Evolutionary conservation across 2,888 invertebrate species (phyloP), one percentile per base, ranked within the genome.

Genomic region (Brachyptera risi): DNA sequence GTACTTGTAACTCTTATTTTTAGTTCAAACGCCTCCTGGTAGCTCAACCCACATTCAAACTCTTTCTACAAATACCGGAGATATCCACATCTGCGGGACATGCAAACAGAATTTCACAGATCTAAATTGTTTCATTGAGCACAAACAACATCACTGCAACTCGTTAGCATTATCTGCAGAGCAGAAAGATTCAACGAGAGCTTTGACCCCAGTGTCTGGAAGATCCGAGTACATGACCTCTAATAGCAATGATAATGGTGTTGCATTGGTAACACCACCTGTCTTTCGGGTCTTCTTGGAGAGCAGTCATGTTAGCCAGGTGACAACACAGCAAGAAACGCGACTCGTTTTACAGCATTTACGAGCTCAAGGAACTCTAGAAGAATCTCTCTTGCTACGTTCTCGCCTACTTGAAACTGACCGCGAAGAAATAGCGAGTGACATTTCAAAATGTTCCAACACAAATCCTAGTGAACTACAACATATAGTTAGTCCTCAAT

Each of bases 61-160:
- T 31, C 31, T 11, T 31, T 5, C 31, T 31, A 31, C 58, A 27
- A 47, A 58, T 23, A 5, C 58, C 19, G 59, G 64, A 26, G 70
- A 70, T 61, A 62, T 69, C 15, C 68, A 69, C 35, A 70, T 70
- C 9, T 70, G 70, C 58, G 70, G 70, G 19, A 47, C 49, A 5
- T 70, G 70, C 64, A 68, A 67, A 54, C 56, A 61, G 15, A 64
- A 66, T 44, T 70, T 70, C 51, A 62, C 64, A 13, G 65, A 63
- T 47, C 63, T 70, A 21, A 59, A 66, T 21, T 13, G 59, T 23
- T 70, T 70, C 59, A 24, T 70, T 4, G 59, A 59, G 9, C 70
- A 70, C 63, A 70, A 69, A 50, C 49, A 54, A 2, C 19, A 59
- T 19, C 35, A 54, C n/a, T 59, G 60, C 24, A 19, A 37, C 13